Percentiles rank a stretch among this genome's conserved stretches.
phyloP scores from a whole-genome alignment of 2,797 vertebrate species.

The Acrossocheilus wenchowensis region DNA sequence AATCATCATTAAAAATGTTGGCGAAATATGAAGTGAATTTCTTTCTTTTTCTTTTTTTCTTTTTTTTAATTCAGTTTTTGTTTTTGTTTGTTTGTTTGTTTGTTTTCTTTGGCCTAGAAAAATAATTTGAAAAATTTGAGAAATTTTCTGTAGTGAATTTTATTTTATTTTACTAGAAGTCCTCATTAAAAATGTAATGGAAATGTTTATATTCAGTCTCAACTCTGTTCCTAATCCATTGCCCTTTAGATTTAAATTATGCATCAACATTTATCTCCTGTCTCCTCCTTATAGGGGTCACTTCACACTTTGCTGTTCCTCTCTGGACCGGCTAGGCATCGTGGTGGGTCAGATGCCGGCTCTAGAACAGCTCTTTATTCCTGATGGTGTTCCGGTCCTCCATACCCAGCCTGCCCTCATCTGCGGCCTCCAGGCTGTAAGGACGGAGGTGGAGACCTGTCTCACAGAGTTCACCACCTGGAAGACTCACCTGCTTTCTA shows the following conservation, averaged over 20 bases:
- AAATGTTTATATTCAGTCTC: neutral
- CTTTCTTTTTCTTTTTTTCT: neutral
- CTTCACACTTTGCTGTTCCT: constrained; percentile 82
- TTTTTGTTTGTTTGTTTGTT: no score
- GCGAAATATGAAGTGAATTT: neutral
- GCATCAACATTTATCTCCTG: neutral
- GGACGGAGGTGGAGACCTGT: constrained; percentile 78
- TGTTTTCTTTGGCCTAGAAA: neutral
- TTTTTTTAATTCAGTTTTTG: no score
- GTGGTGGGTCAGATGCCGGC: constrained; percentile 79
- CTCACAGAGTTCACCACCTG: constrained; percentile 85
- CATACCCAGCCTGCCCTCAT: constrained; percentile 75
- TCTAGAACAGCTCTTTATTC: constrained; percentile 83
- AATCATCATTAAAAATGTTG: neutral
- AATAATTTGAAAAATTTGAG: neutral
- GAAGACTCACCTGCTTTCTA: constrained; percentile 83
- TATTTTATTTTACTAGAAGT: neutral
- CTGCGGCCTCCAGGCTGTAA: constrained; percentile 82
- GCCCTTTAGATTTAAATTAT: neutral
- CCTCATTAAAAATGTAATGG: neutral
- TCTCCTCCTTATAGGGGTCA: constrained; percentile 79
- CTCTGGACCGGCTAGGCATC: constrained; percentile 79
- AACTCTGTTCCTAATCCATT: neutral
- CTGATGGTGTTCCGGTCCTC: constrained; percentile 60
- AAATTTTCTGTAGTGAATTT: neutral